Conservation (phyloP, 2,113 vertebrate genomes). For the Gadus macrocephalus region DNA sequence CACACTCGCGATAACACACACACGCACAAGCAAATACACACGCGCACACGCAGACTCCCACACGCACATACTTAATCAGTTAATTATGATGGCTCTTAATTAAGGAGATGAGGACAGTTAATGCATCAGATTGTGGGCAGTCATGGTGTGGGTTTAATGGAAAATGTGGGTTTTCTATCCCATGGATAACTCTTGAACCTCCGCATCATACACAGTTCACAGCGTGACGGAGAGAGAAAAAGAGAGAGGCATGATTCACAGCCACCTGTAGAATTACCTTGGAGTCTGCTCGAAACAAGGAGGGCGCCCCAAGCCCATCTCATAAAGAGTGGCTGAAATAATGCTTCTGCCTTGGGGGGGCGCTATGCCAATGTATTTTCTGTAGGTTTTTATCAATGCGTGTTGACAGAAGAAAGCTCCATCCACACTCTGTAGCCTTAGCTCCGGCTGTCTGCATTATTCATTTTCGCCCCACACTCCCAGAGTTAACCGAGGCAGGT, state of each 20-base stretch:
- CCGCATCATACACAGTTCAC: no score
- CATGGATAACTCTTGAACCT: no score
- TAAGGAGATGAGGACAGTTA: no score
- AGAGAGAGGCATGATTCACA: conserved; percentile 8
- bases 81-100: no score
- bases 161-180: no score
- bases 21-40: background rate
- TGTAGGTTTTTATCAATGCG: conserved; percentile 63
- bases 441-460: conserved; percentile 56
- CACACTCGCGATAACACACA: background rate
- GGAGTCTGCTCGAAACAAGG: background rate
- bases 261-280: conserved; percentile 29
- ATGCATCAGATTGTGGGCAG: no score
- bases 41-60: conserved; percentile 11
- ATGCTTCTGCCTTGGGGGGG: conserved; percentile 48
- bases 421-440: conserved; percentile 35
- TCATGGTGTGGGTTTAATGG: no score
- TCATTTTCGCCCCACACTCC: conserved; percentile 61
- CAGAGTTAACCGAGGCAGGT: conserved; percentile 58
- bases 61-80: background rate
- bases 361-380: conserved; percentile 32
- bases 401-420: conserved; percentile 59
- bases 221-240: background rate
- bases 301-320: conserved; percentile 16
- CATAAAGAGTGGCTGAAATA: conserved; percentile 40